phyloP scores from a whole-genome alignment of 2,797 vertebrate genomes.

The Liparis tanakae region DNA sequence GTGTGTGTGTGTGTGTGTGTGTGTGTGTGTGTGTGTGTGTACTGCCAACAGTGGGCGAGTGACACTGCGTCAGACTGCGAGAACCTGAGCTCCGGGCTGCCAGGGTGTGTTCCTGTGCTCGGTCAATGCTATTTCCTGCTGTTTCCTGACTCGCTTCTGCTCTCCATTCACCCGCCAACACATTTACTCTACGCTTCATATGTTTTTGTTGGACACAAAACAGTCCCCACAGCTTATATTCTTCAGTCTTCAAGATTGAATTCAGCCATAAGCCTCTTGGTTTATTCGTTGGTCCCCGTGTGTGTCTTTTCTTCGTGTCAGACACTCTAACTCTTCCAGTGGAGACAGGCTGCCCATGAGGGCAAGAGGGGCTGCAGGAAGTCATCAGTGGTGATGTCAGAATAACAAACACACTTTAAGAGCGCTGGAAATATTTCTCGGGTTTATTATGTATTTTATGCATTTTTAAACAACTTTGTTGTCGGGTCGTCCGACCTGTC shows the following conservation, averaged over 20 bases:
- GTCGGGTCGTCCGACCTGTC: neutral
- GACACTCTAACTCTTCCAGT: neutral
- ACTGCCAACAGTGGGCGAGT: conserved; percentile 13
- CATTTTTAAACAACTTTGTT: accelerated
- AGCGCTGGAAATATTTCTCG: neutral
- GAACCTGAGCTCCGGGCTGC: conserved; percentile 53
- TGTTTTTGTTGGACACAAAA: neutral
- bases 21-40: conserved; percentile 14
- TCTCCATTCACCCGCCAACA: neutral
- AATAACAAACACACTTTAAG: neutral
- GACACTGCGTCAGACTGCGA: conserved; percentile 56
- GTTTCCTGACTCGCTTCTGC: conserved; percentile 17
- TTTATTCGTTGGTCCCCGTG: neutral
- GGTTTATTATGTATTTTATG: neutral
- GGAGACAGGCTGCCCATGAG: neutral
- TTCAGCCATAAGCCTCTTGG: neutral
- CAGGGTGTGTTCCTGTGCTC: conserved; percentile 43
- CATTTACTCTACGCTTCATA: neutral
- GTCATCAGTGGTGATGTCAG: neutral
- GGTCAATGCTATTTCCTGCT: conserved; percentile 12
- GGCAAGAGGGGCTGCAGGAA: neutral
- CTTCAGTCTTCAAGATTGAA: neutral
- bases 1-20: conserved; percentile 11
- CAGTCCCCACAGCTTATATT: neutral
- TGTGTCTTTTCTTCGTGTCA: neutral